Evolutionary conservation across 2,888 invertebrate species (phyloP).

Genomic region (Mechanitis mazaeus): DNA sequence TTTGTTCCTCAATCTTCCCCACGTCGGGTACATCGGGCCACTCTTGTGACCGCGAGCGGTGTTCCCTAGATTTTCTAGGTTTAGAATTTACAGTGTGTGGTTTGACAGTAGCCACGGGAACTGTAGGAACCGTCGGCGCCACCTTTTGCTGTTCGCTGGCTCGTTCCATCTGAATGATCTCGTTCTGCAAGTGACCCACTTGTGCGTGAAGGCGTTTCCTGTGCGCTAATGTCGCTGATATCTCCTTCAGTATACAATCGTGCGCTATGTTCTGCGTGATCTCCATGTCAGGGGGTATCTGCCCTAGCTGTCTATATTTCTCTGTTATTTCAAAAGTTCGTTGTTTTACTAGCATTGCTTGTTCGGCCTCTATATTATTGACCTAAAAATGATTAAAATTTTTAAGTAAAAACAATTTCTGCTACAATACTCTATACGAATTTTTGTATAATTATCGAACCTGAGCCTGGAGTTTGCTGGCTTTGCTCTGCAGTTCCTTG

Average conservation of each 20-base stretch:
- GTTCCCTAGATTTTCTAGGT: constrained; percentile 79
- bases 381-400: constrained; percentile 54
- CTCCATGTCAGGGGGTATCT: constrained; percentile 74
- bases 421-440: background rate
- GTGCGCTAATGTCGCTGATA: constrained; percentile 88
- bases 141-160: constrained; percentile 80
- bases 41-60: constrained; percentile 88
- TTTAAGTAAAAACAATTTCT: constrained; percentile 17
- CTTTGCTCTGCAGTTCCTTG: constrained; percentile 93
- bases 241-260: constrained; percentile 90
- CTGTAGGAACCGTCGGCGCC: constrained; percentile 49
- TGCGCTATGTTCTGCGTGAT: constrained; percentile 83
- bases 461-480: constrained; percentile 89
- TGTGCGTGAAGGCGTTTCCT: constrained; percentile 90
- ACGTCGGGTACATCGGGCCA: constrained; percentile 95
- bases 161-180: constrained; percentile 85
- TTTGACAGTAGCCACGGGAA: constrained; percentile 66
- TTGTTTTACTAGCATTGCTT: constrained; percentile 82
- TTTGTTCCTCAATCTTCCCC: constrained; percentile 93
- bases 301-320: constrained; percentile 78
- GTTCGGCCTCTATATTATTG: constrained; percentile 84
- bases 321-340: constrained; percentile 86
- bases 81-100: constrained; percentile 60
- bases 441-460: constrained; percentile 61
- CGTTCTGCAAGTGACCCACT: constrained; percentile 85